Evolutionary conservation across 2,888 invertebrate genomes (phyloP), one percentile per base, ranked within the genome.

Genomic region (Thecophora atra): DNA sequence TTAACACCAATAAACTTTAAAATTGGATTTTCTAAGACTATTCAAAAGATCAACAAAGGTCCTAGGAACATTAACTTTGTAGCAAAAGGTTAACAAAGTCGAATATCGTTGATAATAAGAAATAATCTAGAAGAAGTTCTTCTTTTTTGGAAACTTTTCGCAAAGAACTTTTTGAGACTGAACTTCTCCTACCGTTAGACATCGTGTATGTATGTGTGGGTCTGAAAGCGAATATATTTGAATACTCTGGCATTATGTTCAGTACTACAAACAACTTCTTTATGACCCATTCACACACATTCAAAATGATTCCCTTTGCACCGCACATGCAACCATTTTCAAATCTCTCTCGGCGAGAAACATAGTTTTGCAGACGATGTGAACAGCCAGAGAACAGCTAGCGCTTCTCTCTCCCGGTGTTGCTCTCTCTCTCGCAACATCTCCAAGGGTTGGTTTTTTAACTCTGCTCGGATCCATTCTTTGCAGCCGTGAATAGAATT

Each of bases 251-350:
- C 21, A 19, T n/a, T 24, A 24, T 21, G 26, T 17, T 28, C 47
- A 65, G 19, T 62, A 24, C 54, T 42, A 71, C 19, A 62, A 51
- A 58, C 11, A 42, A 11, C n/a, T 19, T 51, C 19, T 24, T 69
- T 69, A 52, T 70, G 70, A 70, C 70, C 70, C 62, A 70, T 70
- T 70, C 70, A 70, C 70, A 70, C 70, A 63, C 63, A 70, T 70
- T 70, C 42, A 56, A 68, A 26, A 44, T 37, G 44, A 24, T 28
- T 58, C 44, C 68, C 24, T 44, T 26, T 56, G 68, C 44, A 44
- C 42, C 56, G 28, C 42, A 56, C 13, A 15, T 37, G 21, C 26
- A 15, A 3, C 13, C 58, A 44, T n/a, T 4, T 5, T 51, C 3
- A 11, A 3, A n/a, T 51, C 1, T 30, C 17, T 11, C 37, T 8